phyloP scores from a whole-genome alignment of 2,113 vertebrate genomes.

The Reinhardtius hippoglossoides region DNA sequence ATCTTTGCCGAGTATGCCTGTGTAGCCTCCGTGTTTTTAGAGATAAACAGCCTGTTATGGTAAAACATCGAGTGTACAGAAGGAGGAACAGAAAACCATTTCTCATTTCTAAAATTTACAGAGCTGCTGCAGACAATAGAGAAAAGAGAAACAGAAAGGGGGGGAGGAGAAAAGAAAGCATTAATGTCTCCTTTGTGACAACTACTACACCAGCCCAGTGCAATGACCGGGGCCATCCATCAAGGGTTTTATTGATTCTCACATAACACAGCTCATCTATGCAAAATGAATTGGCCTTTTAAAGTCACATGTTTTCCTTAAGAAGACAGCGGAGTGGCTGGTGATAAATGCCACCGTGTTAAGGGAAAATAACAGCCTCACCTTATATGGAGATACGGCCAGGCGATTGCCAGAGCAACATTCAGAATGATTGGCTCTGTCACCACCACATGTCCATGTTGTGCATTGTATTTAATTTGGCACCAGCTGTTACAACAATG shows the following conservation, averaged over 20 bases:
- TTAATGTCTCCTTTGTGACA: slow-evolving; percentile 1
- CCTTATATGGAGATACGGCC: slow-evolving; percentile 13
- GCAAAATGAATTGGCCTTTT: slow-evolving; percentile 40
- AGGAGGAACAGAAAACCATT: not conserved
- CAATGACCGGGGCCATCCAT: slow-evolving; percentile 50
- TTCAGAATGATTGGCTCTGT: slow-evolving; percentile 17
- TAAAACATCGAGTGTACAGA: not conserved
- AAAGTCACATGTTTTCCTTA: slow-evolving; percentile 33
- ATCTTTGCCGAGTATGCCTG: slow-evolving; percentile 7
- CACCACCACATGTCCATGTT: not conserved
- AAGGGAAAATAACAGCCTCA: slow-evolving; percentile 14
- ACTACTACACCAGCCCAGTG: slow-evolving; percentile 7
- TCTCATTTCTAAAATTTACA: slow-evolving; percentile 15
- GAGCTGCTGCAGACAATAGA: slow-evolving; percentile 24
- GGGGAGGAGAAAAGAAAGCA: not conserved
- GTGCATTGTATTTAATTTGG: slow-evolving; percentile 23
- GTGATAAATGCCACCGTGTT: slow-evolving; percentile 29
- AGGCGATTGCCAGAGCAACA: not conserved
- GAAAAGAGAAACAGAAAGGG: slow-evolving; percentile 9
- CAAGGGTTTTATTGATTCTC: slow-evolving; percentile 51
- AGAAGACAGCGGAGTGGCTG: slow-evolving; percentile 23
- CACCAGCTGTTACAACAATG: slow-evolving; percentile 23
- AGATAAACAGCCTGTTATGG: slow-evolving; percentile 12
- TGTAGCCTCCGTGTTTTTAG: not conserved
- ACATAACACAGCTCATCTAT: slow-evolving; percentile 36